A percentile compares a stretch with the other conserved stretches of the same genome.
Conservation (phyloP, 2,797 vertebrate genomes). For the Crenichthys baileyi region DNA sequence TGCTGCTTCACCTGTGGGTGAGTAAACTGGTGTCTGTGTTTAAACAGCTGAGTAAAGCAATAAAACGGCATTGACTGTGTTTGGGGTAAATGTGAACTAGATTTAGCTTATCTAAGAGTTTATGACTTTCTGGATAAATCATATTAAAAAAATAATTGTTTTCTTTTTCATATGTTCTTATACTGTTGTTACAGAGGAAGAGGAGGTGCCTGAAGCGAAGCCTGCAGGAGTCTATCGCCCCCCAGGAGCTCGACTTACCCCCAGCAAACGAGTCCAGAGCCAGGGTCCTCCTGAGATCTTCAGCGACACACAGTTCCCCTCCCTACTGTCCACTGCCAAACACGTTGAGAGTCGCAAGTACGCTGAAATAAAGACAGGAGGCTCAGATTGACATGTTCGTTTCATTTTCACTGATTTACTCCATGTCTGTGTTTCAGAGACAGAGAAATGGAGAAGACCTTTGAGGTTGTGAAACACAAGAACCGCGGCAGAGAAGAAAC, state of each 20-base stretch:
- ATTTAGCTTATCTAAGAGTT: neutral
- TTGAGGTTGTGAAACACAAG: slow-evolving; percentile 98
- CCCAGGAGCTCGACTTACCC: slow-evolving; percentile 89
- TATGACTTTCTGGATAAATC: neutral
- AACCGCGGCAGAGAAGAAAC: slow-evolving; percentile 92
- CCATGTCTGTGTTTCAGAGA: slow-evolving; percentile 81
- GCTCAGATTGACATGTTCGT: accelerated
- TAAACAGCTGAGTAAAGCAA: neutral
- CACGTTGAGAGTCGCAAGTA: slow-evolving; percentile 96
- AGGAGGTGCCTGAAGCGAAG: slow-evolving; percentile 88
- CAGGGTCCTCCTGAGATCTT: slow-evolving; percentile 96
- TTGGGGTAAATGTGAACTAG: neutral
- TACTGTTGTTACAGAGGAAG: slow-evolving; percentile 73
- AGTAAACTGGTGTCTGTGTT: slow-evolving; percentile 30
- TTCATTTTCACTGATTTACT: neutral
- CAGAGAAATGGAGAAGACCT: slow-evolving; percentile 98
- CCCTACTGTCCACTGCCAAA: slow-evolving; percentile 92
- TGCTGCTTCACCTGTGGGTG: slow-evolving; percentile 78
- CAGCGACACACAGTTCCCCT: slow-evolving; percentile 95
- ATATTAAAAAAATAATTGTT: neutral
- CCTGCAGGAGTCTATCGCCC: slow-evolving; percentile 93
- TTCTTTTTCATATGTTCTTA: neutral
- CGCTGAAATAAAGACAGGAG: slow-evolving; percentile 43
- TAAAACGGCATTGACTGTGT: neutral
- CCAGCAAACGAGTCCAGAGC: slow-evolving; percentile 76